Evolutionary conservation across 2,888 invertebrate genomes (phyloP).

Genomic region (Agrochola macilenta): DNA sequence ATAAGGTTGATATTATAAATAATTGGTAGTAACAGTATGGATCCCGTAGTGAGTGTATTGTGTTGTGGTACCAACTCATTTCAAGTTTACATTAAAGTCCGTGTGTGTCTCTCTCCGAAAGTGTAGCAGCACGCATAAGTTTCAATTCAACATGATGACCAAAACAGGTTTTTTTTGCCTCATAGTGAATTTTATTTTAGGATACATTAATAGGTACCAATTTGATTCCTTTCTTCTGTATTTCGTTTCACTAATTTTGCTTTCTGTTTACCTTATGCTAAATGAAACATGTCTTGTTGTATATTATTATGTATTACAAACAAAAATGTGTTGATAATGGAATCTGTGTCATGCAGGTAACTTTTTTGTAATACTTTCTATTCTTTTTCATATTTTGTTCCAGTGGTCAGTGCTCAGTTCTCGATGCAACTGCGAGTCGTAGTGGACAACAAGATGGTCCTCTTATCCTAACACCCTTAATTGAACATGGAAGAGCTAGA

Average conservation of each 20-base stretch:
- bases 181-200: slow-evolving; percentile 4
- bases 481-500: slow-evolving; percentile 36
- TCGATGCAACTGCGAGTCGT: neutral
- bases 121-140: neutral
- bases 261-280: too few relatives aligned
- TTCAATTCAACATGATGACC: neutral
- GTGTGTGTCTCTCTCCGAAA: neutral
- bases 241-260: neutral
- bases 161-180: neutral
- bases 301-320: neutral
- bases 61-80: neutral
- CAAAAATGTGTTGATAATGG: neutral
- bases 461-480: slow-evolving; percentile 47
- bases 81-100: neutral
- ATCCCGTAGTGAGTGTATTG: neutral
- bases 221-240: neutral
- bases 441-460: neutral
- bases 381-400: neutral
- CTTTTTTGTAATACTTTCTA: neutral
- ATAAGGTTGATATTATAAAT: neutral
- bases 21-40: neutral
- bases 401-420: slow-evolving; percentile 13
- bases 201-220: slow-evolving; percentile 4
- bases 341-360: neutral
- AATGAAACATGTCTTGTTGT: neutral